Percentiles rank a stretch among this genome's conserved stretches.
phyloP scores from a whole-genome alignment of 1,140 invertebrate genomes.

The Brachionus paranguensis region DNA sequence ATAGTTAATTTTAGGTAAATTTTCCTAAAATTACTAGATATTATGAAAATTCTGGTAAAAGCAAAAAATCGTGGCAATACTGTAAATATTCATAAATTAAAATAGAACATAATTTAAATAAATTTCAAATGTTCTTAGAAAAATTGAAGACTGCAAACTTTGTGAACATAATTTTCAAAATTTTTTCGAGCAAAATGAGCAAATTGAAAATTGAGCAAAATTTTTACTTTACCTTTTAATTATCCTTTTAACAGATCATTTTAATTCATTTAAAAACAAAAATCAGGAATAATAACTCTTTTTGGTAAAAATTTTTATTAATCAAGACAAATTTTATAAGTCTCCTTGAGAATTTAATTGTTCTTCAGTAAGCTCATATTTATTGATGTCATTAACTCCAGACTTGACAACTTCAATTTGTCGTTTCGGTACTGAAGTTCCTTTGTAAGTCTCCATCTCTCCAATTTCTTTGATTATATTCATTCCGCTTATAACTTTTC shows the following conservation, averaged over 20 bases:
- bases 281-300: not conserved
- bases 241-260: not conserved
- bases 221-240: too few relatives aligned
- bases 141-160: too few relatives aligned
- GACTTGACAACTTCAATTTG: not conserved
- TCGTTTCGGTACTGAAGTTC: constrained; percentile 29
- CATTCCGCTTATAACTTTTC: constrained; percentile 85
- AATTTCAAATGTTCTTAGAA: too few relatives aligned
- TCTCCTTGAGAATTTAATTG: constrained; percentile 39
- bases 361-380: constrained; percentile 44
- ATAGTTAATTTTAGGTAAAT: too few relatives aligned
- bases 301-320: constrained; percentile 41
- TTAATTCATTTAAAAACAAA: not conserved
- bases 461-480: constrained; percentile 46
- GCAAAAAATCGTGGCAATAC: too few relatives aligned
- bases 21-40: too few relatives aligned
- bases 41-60: too few relatives aligned
- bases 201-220: too few relatives aligned
- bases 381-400: constrained; percentile 41
- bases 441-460: constrained; percentile 30
- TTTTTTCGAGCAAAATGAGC: not conserved
- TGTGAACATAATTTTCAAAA: too few relatives aligned
- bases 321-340: constrained; percentile 6
- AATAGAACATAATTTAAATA: too few relatives aligned
- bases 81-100: too few relatives aligned